Evolutionary conservation across 2,888 invertebrate genomes (phyloP), one percentile per base, ranked within the genome.

Genomic region (Dicranocentrus wangi): DNA sequence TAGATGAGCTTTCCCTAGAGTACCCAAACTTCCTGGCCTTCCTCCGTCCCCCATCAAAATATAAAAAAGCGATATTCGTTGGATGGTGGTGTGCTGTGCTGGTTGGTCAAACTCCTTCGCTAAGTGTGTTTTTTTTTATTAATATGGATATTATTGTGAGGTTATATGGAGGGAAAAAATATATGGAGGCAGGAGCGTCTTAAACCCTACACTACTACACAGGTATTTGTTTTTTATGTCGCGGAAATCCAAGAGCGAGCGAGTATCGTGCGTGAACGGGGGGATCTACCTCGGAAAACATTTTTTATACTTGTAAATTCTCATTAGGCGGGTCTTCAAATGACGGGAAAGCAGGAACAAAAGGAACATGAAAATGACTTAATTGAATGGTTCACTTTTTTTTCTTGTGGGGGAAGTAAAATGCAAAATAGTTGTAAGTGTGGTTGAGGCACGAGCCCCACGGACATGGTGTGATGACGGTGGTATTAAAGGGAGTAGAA

Each of bases 271-370:
- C 68, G 58, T 68, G 68, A 25, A 55, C 55, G 17, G 32, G 23
- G 13, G 15, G 53, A 47, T 47, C 21, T 53, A 17, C 53, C 19
- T n/a, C 47, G 13, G 10, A 47, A 3, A 7, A 32, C 10, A 47
- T 47, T 47, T 72, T 43, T 32, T 19, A n/a, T 65, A 61, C 69
- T 73, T 81, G 75, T 70, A 81, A 81, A 76, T 81, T 72, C 86
- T 86, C 85, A 86, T 86, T 86, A 86, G 86, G 85, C 84, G 86
- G 84, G 85, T 85, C 85, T 85, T 85, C 84, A 82, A 73, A 79
- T 61, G 63, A 66, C 71, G 61, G 82, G 71, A 77, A 77, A 82
- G 70, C 53, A 60, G 28, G 39, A 39, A 13, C 13, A 13, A 66
- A 47, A 71, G 72, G 78, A 84, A 79, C 78, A 82, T 58, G 82